phyloP scores from a whole-genome alignment of 2,888 invertebrate genomes.

The Drosophila atroscutellata region DNA sequence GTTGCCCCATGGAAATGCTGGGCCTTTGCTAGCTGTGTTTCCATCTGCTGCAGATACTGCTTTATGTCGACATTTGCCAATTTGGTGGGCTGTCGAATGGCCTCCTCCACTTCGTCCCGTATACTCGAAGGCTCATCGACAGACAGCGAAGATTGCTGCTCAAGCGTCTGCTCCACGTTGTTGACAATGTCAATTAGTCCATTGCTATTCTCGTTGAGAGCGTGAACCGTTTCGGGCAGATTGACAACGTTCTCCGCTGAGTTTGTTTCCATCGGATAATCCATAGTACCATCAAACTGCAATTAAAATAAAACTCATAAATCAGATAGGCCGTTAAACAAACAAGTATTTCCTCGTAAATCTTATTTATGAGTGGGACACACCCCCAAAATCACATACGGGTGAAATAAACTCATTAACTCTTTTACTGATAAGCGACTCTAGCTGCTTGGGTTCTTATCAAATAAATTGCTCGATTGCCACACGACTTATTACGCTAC shows the following conservation, averaged over 20 bases:
- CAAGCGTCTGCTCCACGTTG: slow-evolving; percentile 61
- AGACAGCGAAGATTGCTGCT: slow-evolving; percentile 31
- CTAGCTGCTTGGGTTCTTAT: slow-evolving; percentile 4
- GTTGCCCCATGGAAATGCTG: slow-evolving; percentile 88
- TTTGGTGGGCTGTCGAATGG: slow-evolving; percentile 61
- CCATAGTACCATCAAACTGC: slow-evolving; percentile 44
- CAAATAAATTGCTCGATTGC: slow-evolving; percentile 4
- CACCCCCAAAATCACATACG: slow-evolving; percentile 11
- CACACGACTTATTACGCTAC: slow-evolving; percentile 11
- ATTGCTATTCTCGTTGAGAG: slow-evolving; percentile 34
- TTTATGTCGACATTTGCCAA: slow-evolving; percentile 72
- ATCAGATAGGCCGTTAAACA: slow-evolving; percentile 20
- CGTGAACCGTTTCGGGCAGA: slow-evolving; percentile 61
- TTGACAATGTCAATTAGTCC: slow-evolving; percentile 61
- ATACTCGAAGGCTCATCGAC: slow-evolving; percentile 40
- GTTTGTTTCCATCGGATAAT: slow-evolving; percentile 45
- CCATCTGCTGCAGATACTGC: slow-evolving; percentile 74
- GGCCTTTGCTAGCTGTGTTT: slow-evolving; percentile 67
- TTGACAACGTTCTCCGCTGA: slow-evolving; percentile 68
- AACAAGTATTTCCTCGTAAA: slow-evolving; percentile 5
- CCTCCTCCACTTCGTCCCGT: slow-evolving; percentile 63
- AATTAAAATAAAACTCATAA: slow-evolving; percentile 31
- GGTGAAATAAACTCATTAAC: slow-evolving; percentile 4
- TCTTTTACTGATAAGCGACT: slow-evolving; percentile 31
- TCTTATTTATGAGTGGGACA: slow-evolving; percentile 42